A percentile compares a stretch with the other conserved stretches of the same genome.
These are phyloP conservation scores for Auanema sp. DNA, from an alignment of 2,888 invertebrate genomes.

Conservation along the genomic window DNA sequence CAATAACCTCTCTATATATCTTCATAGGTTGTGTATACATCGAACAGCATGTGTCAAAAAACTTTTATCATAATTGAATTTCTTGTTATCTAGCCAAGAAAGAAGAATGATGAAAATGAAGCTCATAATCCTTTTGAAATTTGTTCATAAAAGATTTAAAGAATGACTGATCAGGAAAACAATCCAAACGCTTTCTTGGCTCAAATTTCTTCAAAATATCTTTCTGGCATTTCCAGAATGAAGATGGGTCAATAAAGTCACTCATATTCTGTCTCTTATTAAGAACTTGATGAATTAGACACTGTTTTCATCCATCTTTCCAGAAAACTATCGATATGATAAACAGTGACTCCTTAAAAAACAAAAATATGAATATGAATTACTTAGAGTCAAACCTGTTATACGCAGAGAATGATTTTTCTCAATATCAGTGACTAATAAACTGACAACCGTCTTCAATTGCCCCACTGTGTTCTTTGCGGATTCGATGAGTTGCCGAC, in stretches of 20 bases:
- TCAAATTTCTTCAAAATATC: no score
- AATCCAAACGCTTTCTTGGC: no score
- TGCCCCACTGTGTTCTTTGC: not conserved
- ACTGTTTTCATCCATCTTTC: slow-evolving; percentile 5
- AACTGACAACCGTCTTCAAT: not conserved
- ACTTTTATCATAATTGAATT: no score
- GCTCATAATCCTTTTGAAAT: no score
- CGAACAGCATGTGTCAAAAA: no score
- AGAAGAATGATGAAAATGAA: no score
- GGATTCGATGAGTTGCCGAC: slow-evolving; percentile 3
- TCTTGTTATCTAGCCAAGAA: no score
- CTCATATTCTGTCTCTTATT: not conserved
- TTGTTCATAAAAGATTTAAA: no score
- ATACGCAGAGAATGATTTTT: slow-evolving; percentile 6
- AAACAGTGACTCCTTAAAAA: slow-evolving; percentile 12
- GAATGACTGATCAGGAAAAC: no score
- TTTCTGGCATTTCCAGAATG: not conserved
- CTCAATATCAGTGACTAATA: slow-evolving; percentile 5
- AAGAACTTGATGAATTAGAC: not conserved
- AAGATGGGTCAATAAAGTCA: slow-evolving; percentile 3
- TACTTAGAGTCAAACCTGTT: slow-evolving; percentile 10
- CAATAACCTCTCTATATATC: no score
- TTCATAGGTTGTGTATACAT: no score
- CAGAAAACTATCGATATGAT: slow-evolving; percentile 13
- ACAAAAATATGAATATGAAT: not conserved